phyloP scores from a whole-genome alignment of 2,113 vertebrate species.

The Triplophysa tibetana region DNA sequence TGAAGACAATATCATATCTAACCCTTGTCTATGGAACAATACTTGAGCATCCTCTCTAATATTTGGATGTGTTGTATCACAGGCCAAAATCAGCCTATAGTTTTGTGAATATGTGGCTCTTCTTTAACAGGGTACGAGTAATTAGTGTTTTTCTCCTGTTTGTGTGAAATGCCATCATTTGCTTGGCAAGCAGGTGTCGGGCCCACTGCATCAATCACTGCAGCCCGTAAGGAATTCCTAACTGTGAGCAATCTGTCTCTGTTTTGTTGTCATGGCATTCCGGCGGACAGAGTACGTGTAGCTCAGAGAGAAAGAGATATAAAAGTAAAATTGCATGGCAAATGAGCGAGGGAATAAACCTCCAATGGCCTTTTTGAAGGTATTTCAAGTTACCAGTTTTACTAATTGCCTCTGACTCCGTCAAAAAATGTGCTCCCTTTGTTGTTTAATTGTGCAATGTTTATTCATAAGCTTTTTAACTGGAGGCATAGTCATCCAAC shows the following conservation, averaged over 20 bases:
- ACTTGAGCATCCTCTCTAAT: conserved; percentile 31
- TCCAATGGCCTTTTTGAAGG: background rate
- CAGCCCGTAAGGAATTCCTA: conserved; percentile 58
- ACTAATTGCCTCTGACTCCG: conserved; percentile 1
- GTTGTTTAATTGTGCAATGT: conserved; percentile 24
- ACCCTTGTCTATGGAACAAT: conserved; percentile 38
- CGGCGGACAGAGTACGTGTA: background rate
- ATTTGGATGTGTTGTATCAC: conserved; percentile 59
- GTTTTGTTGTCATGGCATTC: conserved; percentile 51
- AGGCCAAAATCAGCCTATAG: conserved; percentile 58
- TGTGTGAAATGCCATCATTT: conserved; percentile 69
- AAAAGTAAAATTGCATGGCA: background rate
- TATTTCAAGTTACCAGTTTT: background rate
- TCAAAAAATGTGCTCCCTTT: background rate
- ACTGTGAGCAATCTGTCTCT: conserved; percentile 45
- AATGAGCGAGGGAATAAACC: background rate
- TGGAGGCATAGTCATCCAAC: background rate
- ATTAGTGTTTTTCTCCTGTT: conserved; percentile 54
- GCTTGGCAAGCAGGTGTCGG: conserved; percentile 53
- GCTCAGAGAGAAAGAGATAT: background rate
- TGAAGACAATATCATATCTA: conserved; percentile 23
- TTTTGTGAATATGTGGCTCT: conserved; percentile 54
- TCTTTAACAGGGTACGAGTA: conserved; percentile 62
- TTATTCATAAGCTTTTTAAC: conserved; percentile 27
- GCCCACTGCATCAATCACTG: conserved; percentile 59